Evolutionary conservation across 2,888 invertebrate genomes (phyloP), one percentile per base, ranked within the genome.

Genomic region (Drosophila kanekoi): DNA sequence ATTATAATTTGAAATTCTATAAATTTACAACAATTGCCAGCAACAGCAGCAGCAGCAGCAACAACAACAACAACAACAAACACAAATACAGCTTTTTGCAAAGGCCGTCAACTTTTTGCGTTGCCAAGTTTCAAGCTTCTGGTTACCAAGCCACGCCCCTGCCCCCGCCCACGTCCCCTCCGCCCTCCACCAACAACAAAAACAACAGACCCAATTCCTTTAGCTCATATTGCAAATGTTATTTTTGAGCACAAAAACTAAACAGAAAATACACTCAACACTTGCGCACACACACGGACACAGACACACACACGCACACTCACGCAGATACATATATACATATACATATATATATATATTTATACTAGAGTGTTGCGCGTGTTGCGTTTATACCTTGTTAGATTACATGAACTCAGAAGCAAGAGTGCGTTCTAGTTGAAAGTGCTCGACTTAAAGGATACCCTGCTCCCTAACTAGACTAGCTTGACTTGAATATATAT

Each of bases 1-100:
- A 86, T 88, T 86, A 78, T 84, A 84, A 86, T 88, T 80, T 78
- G 68, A 78, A 88, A 86, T 86, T 84, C 83, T 79, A 79, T 79
- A 85, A 87, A 73, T 77, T 82, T 68, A 72, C 77, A 87, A 68
- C 70, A 79, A 84, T 67, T 60, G 41, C 49, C 37, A 49, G 43
- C 41, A 57, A 38, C 18, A 57, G 11, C 35, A 56, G n/a, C 37
- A 56, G 6, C 38, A 43, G 9, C 43, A 54, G 16, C 41, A 35
- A 9, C n/a, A 48, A 35, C 60, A 44, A 9, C 49, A 74, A 33
- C 14, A 64, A 57, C n/a, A 45, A 69, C 41, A 54, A 41, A 53
- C 16, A 54, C 48, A 66, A 51, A 64, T 43, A 56, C 20, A 43
- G 38, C 51, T 49, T 38, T 44, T 49, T 48, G n/a, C 41, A 47